Evolutionary conservation across 2,888 invertebrate genomes (phyloP), one percentile per base, ranked within the genome.

Genomic region (Cataglyphis livida): DNA sequence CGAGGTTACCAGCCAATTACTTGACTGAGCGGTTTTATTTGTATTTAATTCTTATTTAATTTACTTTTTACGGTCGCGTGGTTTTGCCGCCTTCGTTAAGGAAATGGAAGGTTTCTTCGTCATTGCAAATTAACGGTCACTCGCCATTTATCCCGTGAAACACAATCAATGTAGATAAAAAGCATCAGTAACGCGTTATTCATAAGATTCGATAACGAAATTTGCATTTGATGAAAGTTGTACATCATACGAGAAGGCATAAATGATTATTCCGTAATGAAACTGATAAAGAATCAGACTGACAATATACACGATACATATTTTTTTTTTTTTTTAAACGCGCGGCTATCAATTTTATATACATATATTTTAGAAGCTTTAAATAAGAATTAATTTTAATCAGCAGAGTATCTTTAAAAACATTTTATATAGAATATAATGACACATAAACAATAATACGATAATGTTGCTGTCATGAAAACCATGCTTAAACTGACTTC

Each of bases 21-120:
- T 94, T 93, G 94, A 93, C 93, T 93, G 92, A 94, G 87, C 93
- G 93, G 90, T 94, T 94, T 94, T 94, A 94, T 94, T 94, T 93
- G 92, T 94, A 93, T 94, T 94, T 94, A 94, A 94, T 94, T 94
- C 94, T 94, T 93, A 93, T 94, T 94, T 94, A 93, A 94, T 94
- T 94, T 94, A 93, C 94, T 94, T 94, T 94, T 94, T 94, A 94
- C 93, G 92, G 91, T 86, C 81, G 82, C 78, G 84, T 82, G 66
- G 70, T 84, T 83, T 68, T 75, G 32, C 74, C 71, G n/a, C 35
- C 64, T 73, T 66, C 57, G 92, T 92, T 93, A 94, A 93, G 93
- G 90, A 92, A 94, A 93, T 93, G 92, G 92, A 91, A 92, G 89
- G 89, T 90, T 89, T 89, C 89, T 87, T 85, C 90, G 87, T 68